Percentiles rank a stretch among this genome's conserved stretches.
phyloP scores from a whole-genome alignment of 23 tunicate species.

The Ascidia mentula region DNA sequence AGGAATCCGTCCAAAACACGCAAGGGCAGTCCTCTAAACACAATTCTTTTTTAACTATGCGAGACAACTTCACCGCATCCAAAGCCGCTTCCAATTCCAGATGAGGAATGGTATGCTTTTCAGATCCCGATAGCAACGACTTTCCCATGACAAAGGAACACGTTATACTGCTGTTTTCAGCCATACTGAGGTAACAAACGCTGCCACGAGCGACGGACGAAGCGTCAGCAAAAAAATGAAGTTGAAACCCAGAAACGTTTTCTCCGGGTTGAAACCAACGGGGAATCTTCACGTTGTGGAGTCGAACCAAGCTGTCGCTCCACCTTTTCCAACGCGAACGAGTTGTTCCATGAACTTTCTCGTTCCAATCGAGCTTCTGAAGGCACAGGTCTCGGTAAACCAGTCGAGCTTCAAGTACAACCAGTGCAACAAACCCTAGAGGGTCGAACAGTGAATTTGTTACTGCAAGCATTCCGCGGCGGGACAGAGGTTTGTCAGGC shows the following conservation, averaged over 20 bases:
- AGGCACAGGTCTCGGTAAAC: neutral
- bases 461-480: neutral
- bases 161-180: neutral
- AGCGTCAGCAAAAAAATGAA: neutral
- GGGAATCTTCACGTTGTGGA: neutral
- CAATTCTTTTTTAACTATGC: neutral
- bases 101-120: neutral
- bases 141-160: constrained; percentile 15
- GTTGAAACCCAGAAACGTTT: no score
- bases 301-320: neutral
- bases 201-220: neutral
- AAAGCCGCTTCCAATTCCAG: constrained; percentile 11
- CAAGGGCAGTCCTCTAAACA: neutral
- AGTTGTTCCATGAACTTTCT: neutral
- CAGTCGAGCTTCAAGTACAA: neutral
- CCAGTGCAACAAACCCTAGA: neutral
- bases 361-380: neutral
- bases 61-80: neutral
- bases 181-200: neutral
- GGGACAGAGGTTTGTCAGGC: no score
- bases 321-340: neutral
- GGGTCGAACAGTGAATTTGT: neutral
- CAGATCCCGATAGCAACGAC: neutral
- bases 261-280: no score
- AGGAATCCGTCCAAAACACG: constrained; percentile 18